Evolutionary conservation across 2,113 vertebrate genomes (phyloP), one percentile per base, ranked within the genome.

Genomic region (Elanus axillaris): DNA sequence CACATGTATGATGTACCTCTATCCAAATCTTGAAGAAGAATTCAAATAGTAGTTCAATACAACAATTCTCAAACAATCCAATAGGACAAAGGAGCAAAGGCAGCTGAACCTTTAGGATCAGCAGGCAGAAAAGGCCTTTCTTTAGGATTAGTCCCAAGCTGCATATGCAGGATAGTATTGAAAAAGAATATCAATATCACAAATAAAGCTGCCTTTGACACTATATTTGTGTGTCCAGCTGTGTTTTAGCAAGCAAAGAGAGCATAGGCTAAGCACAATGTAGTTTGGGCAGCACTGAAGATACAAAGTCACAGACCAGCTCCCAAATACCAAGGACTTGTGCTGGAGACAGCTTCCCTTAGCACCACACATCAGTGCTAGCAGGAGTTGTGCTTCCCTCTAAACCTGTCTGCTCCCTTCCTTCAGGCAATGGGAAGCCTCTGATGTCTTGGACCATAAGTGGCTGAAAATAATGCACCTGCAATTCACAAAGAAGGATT

Each of bases 321-420:
- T 91, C 11, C 5, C 58, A 80, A 4, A 56, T 16, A 23, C 13
- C 43, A 62, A 66, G 21, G 13, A 13, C 27, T 58, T 62, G 21
- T 31, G 10, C 14, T 53, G 50, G 20, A 62, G 11, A 62, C 7
- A 43, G 7, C 34, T 34, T 74, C 56, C 47, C 42, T 64, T 34
- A 62, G 34, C 16, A 43, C 16, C 10, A 67, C 1, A 2, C 4
- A 59, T 21, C 52, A 50, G 17, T 62, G 62, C 20, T 26, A 38
- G 15, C 0, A 0, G 21, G 19, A 75, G 20, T 13, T 58, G 19
- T 62, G 4, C 3, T 64, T 36, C 9, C 20, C 17, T 80, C 11
- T 89, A 76, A 42, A 48, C 20, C 50, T 66, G 6, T 3, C 64
- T 63, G 12, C 21, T n/a, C 14, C 27, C 19, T 74, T 66, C 13